Evolutionary conservation across 92 coral and sea anemone genomes (phyloP), one percentile per base, ranked within the genome.

Genomic region (Meandrina meandrites): DNA sequence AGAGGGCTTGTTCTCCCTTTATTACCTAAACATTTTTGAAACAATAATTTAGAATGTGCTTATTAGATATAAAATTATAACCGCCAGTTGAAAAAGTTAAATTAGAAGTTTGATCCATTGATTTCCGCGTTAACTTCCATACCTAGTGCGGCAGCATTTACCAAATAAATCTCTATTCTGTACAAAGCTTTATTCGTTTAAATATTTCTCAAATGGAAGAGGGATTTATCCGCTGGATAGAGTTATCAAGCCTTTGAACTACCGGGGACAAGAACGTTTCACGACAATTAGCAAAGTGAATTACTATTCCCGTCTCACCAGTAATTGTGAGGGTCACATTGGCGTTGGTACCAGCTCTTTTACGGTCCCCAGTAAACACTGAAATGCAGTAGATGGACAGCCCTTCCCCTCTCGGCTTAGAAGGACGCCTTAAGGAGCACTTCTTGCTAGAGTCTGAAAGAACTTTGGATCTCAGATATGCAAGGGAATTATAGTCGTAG

Each of bases 271-370:
- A 4, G 9, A 48, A 48, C 53, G 1, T 4, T 48, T 7, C 53
- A 48, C 11, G 53, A 12, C 34, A 66, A 8, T 10, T 27, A 10
- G 1, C 32, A 64, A n/a, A 18, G 60, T 13, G 60, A 54, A 54
- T 54, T 54, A 66, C 71, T 62, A 62, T 62, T 62, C 30, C 69
- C 11, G 48, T 77, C 89, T 69, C 42, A 86, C 89, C 93, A 57
- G 94, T 92, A 2, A 94, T 84, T 28, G 93, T 90, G 62, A 94
- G 91, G 27, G 90, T 76, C 0, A 94, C 92, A 1, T 90, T 86
- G 9, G 97, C 93, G 72, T 94, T 91, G 1, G 97, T 94, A 15
- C 97, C 94, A 87, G 97, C 93, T 48, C 88, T 87, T 58, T 94
- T 80, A 0, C 89, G 85, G 48, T 90, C 89, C 19, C 94, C 97